phyloP scores from a whole-genome alignment of 2,113 vertebrate species.

The Peromyscus californicus region DNA sequence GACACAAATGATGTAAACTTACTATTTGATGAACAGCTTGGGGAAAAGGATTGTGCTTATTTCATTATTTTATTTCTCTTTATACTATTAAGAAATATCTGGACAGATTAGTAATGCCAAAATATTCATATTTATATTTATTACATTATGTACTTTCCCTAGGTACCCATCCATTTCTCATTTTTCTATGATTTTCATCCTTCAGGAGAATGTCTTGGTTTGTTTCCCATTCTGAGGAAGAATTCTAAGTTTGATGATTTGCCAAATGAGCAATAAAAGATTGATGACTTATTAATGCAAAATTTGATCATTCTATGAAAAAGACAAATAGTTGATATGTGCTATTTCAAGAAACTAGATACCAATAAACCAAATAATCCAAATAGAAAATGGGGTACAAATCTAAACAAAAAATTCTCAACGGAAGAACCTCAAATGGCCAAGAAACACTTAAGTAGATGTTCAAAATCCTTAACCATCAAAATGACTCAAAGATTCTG shows the following conservation, averaged over 20 bases:
- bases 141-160: neutral
- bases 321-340: neutral
- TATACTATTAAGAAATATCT: neutral
- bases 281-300: neutral
- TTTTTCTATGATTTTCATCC: neutral
- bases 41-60: neutral
- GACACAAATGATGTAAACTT: neutral
- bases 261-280: too few species aligned
- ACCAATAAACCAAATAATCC: neutral
- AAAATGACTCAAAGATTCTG: too few species aligned
- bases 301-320: constrained; percentile 2
- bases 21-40: constrained; percentile 12
- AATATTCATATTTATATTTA: neutral
- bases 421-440: neutral
- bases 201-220: neutral
- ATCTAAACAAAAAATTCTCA: neutral
- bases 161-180: too few species aligned
- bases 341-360: neutral
- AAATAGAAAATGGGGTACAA: neutral
- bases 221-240: neutral
- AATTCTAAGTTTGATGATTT: neutral
- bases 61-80: neutral
- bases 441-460: too few species aligned
- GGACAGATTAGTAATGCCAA: neutral
- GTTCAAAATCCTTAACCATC: too few species aligned